Evolutionary conservation across 2,888 invertebrate species (phyloP).

Genomic region (Tipula lateralis): DNA sequence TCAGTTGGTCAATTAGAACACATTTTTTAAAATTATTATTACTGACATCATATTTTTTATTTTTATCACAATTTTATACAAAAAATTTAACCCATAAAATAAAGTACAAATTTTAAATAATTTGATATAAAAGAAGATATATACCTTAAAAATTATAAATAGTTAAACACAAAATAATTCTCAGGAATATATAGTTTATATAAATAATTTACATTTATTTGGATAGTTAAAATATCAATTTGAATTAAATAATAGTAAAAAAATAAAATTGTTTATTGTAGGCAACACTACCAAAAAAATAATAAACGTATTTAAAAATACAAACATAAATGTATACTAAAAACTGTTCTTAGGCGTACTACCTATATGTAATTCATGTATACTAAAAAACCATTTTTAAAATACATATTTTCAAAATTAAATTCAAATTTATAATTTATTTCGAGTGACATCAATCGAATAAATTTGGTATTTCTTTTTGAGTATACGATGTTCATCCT

Average conservation of each 20-base stretch:
- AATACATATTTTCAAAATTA: not conserved
- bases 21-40: not conserved
- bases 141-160: not conserved
- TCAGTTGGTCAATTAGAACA: not conserved
- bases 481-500: constrained; percentile 47
- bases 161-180: not conserved
- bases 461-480: constrained; percentile 45
- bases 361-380: not conserved
- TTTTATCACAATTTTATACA: not conserved
- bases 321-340: constrained; percentile 12
- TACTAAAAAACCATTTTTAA: not conserved
- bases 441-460: constrained; percentile 39
- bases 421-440: not conserved
- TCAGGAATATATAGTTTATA: constrained; percentile 1
- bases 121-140: not conserved
- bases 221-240: not conserved
- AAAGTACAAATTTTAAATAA: not conserved
- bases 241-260: not conserved
- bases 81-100: not conserved
- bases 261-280: not conserved
- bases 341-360: not conserved
- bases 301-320: not conserved
- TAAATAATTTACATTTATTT: not conserved
- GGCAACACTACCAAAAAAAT: not conserved
- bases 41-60: not conserved